Evolutionary conservation across 2,888 invertebrate species (phyloP), one percentile per base, ranked within the genome.

Genomic region (Smittia aterrima): DNA sequence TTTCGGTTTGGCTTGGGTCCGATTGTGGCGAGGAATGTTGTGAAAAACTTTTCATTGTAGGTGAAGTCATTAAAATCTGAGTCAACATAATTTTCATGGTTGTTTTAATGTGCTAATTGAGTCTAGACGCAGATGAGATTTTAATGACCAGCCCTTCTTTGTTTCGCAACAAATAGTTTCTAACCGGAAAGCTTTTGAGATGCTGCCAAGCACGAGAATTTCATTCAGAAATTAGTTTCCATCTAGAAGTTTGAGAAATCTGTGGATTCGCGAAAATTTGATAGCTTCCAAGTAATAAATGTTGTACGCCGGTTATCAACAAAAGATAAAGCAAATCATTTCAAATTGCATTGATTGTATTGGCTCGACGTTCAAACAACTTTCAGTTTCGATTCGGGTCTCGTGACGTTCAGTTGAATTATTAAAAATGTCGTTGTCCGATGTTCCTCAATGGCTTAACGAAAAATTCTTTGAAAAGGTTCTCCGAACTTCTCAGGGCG

Each of bases 361-460:
- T 32, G 32, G 3, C 9, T 32, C 3, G 32, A 6, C 7, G 47
- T 3, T 2, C 16, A 47, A 66, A 66, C 25, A 9, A 7, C 40
- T 27, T 70, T 70, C 54, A 70, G 70, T 70, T 32, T 25, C 32
- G n/a, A 11, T 27, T 16, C 7, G 9, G 20, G 53, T 41, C 70
- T 70, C 54, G 70, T 54, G 53, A 54, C 54, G 27, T 41, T 20
- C 40, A 41, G 22, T 41, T 47, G 2, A 9, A 9, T 32, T 32
- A 3, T 32, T 32, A 32, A 32, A 32, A 32, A 32, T 32, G 32
- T 32, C 32, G 9, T 32, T 18, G 66, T 6, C n/a, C 18, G 53
- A 11, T 18, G 32, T 70, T 1, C 80, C 81, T 6, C 40, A 68
- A 20, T 76, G 78, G 40, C 77, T 76, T 53, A 77, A 77, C 67